A percentile compares a stretch with the other conserved stretches of the same genome.
These are phyloP conservation scores for Branchipolynoe longqiensis DNA, from an alignment of 2,888 invertebrate genomes.

Conservation along the genomic window DNA sequence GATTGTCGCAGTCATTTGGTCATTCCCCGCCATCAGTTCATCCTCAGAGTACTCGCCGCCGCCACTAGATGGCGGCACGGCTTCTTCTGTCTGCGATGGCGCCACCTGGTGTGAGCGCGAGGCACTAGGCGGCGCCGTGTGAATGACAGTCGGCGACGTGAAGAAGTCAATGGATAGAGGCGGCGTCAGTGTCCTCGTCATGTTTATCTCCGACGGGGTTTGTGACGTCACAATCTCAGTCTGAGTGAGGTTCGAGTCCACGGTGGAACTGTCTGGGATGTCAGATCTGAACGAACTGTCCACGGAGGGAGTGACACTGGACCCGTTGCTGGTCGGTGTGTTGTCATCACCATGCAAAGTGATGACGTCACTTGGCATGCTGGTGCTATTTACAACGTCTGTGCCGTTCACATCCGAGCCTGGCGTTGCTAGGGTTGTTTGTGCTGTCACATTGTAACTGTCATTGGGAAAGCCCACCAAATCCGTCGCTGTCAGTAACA, in stretches of 20 bases:
- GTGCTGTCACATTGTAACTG: background rate
- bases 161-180: background rate
- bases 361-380: too few species aligned
- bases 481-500: background rate
- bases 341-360: too few species aligned
- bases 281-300: background rate
- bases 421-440: background rate
- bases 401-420: background rate
- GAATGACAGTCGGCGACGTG: background rate
- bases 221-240: background rate
- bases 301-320: background rate
- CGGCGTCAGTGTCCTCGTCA: background rate
- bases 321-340: background rate
- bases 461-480: background rate
- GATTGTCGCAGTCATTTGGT: background rate
- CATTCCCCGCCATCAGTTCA: background rate
- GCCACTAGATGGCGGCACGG: slow-evolving; percentile 6
- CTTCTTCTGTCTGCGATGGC: slow-evolving; percentile 5
- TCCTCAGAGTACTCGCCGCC: background rate
- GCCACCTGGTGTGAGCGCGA: background rate
- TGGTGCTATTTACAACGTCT: background rate
- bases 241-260: background rate
- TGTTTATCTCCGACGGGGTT: background rate
- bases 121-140: background rate
- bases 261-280: background rate